phyloP scores from a whole-genome alignment of 2,888 invertebrate species.

The Ectobius pallidus region DNA sequence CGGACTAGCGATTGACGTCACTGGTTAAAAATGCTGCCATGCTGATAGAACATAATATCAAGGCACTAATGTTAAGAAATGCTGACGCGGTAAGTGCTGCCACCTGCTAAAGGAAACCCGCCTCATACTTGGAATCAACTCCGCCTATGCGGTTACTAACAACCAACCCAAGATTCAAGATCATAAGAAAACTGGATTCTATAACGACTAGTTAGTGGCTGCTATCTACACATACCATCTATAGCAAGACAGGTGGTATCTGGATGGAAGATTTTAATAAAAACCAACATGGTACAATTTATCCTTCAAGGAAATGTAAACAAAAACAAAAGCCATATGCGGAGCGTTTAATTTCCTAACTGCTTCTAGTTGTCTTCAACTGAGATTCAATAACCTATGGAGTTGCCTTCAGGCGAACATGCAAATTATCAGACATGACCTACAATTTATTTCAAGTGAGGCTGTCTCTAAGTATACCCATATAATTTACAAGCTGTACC shows the following conservation, averaged over 20 bases:
- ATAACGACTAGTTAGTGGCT: neutral
- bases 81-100: slow-evolving; percentile 20
- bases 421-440: no score
- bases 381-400: no score
- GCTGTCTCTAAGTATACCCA: no score
- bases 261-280: neutral
- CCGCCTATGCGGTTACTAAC: slow-evolving; percentile 12
- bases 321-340: neutral
- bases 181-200: neutral
- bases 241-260: neutral
- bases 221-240: slow-evolving; percentile 9
- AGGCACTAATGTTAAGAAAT: neutral
- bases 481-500: no score
- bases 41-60: neutral
- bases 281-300: neutral
- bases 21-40: slow-evolving; percentile 3
- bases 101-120: slow-evolving; percentile 16
- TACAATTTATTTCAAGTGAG: no score
- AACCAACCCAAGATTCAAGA: neutral
- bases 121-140: neutral
- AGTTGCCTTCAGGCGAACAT: no score
- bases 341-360: neutral
- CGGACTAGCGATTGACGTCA: slow-evolving; percentile 14
- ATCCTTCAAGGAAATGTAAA: neutral
- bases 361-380: neutral